Evolutionary conservation across 2,113 vertebrate species (phyloP).

Genomic region (Motacilla tschutschensis): DNA sequence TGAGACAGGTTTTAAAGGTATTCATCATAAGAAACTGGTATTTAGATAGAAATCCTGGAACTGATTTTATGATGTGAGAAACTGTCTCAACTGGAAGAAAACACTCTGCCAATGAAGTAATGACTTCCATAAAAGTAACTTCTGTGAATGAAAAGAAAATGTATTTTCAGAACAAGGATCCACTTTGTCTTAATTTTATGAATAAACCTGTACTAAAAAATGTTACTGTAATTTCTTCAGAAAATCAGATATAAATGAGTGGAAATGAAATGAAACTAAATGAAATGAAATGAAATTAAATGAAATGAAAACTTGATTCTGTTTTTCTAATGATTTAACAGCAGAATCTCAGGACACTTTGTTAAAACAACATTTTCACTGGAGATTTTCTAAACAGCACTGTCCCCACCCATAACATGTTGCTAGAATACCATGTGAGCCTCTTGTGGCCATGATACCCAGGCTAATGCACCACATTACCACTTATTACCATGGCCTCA

Average conservation of each 20-base stretch:
- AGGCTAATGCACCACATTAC: neutral
- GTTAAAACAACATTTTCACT: neutral
- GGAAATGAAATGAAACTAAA: neutral
- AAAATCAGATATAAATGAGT: neutral
- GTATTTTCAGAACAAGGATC: neutral
- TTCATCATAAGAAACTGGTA: neutral
- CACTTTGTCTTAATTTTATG: neutral
- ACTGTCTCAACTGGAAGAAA: neutral
- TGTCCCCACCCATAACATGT: neutral
- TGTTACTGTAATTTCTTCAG: neutral
- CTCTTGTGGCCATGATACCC: neutral
- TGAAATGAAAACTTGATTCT: neutral
- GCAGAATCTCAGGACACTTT: neutral
- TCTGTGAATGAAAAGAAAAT: neutral
- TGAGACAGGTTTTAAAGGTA: neutral
- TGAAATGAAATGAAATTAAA: neutral
- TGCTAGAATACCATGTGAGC: neutral
- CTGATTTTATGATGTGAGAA: neutral
- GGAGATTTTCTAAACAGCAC: neutral
- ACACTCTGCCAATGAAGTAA: neutral
- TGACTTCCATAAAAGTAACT: neutral
- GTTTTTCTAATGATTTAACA: slow-evolving; percentile 19
- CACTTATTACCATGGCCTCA: neutral
- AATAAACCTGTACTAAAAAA: neutral
- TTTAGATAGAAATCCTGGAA: neutral